Evolutionary conservation across 92 coral and sea anemone genomes (phyloP).

Genomic region (Palythoa heliodiscus): DNA sequence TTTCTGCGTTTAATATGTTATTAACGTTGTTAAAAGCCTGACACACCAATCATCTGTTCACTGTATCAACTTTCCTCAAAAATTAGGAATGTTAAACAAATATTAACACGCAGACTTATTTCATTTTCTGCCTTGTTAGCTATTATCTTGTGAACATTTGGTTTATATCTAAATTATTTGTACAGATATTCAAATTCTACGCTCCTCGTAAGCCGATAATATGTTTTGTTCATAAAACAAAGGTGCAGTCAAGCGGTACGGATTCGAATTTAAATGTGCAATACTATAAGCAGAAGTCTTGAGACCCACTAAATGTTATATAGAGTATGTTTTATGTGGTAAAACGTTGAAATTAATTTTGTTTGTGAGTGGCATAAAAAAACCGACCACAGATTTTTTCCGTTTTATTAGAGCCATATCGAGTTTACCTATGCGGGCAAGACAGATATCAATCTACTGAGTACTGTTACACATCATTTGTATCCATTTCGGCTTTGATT

Average conservation of each 20-base stretch:
- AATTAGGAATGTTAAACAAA: background rate
- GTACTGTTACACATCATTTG: background rate
- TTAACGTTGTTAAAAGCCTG: background rate
- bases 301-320: background rate
- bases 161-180: background rate
- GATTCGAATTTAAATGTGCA: background rate
- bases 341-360: background rate
- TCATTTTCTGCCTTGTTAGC: constrained; percentile 6
- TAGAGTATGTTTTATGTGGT: background rate
- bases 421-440: background rate
- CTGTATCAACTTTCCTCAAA: background rate
- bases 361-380: background rate
- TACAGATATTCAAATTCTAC: constrained; percentile 11
- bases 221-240: constrained; percentile 14
- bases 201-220: background rate
- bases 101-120: background rate
- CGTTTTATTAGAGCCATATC: background rate
- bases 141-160: constrained; percentile 7
- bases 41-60: background rate
- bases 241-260: constrained; percentile 24
- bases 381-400: background rate
- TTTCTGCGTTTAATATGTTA: background rate
- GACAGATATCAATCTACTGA: background rate
- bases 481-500: too few relatives aligned
- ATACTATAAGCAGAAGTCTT: background rate